These are phyloP conservation scores for Eupithecia exiguata DNA, from an alignment of 2,888 invertebrate genomes.

Conservation along the genomic window DNA sequence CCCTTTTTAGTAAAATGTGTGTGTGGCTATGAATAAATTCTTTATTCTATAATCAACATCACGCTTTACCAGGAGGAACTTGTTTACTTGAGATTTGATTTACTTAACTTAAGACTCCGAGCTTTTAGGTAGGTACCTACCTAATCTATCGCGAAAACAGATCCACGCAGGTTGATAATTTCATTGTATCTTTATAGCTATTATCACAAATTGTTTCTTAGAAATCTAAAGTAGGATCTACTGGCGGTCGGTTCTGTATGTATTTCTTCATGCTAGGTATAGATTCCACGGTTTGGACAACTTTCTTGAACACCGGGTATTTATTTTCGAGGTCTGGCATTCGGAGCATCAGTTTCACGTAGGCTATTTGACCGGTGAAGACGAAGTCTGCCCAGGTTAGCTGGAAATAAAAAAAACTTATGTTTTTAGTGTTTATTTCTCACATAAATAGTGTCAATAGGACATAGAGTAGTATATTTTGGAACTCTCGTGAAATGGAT, in stretches of 20 bases:
- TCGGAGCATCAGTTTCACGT: conserved; percentile 49
- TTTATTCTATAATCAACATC: too few species aligned
- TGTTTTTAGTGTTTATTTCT: too few species aligned
- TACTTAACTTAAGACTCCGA: too few species aligned
- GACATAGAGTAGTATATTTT: too few species aligned
- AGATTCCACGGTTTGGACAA: background rate
- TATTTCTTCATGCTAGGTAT: conserved; percentile 4
- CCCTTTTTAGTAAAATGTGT: too few species aligned
- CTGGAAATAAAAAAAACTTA: conserved; percentile 43
- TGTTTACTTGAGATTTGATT: too few species aligned
- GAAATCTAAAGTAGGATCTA: background rate
- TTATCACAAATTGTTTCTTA: background rate
- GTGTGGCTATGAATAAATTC: too few species aligned
- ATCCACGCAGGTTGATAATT: too few species aligned
- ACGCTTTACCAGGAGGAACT: background rate
- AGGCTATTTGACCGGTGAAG: conserved; percentile 52
- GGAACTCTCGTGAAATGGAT: too few species aligned
- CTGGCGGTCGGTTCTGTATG: background rate
- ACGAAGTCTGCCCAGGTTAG: conserved; percentile 60
- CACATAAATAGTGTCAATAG: too few species aligned
- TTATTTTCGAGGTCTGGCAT: conserved; percentile 59
- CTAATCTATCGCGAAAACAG: too few species aligned
- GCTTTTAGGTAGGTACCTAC: too few species aligned
- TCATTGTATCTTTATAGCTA: background rate
- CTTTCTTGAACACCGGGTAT: conserved; percentile 60